Base-by-base conservation (phyloP, 2,888 invertebrate species). In the Phrixothrix hirtus region DNA sequence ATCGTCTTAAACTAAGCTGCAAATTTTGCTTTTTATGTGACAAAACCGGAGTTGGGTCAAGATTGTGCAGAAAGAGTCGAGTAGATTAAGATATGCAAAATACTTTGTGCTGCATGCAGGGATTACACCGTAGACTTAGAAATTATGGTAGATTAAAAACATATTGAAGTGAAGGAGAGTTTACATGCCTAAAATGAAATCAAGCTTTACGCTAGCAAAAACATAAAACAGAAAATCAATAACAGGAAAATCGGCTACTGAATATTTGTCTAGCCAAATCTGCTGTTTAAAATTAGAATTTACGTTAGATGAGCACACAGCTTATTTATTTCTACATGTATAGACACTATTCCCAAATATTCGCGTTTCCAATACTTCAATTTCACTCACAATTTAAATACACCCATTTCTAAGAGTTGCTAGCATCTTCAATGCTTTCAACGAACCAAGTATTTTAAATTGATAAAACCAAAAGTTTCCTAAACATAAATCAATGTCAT, bases 401-500 rank as follows among this genome's bases (percentile, higher is more conserved):
- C 31, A 15, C 12, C 12, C 34, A n/a, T n/a, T n/a, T n/a, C n/a
- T n/a, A n/a, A n/a, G n/a, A n/a, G n/a, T n/a, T n/a, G n/a, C n/a
- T n/a, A 47, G 35, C 14, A 46, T 21, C 41, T 35, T 26, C 43
- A 38, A 52, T 53, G 54, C 45, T 62, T 60, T 55, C 56, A 50
- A 39, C 49, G 42, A 55, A 52, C 48, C 50, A 50, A 48, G 58
- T 57, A 58, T 64, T 62, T 64, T 56, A 62, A 65, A 66, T 62
- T 62, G 64, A 63, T 59, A 65, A 62, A 55, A 58, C 58, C 60
- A 63, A 67, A 66, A 67, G 63, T 67, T 68, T 64, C 61, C 59
- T 42, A 63, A 63, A 63, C 63, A 73, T 73, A 72, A 72, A 73
- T 73, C 73, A 72, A 69, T 63, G 71, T 71, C 73, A 65, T 64